Conservation (phyloP, 2,888 invertebrate species). For the Asteroscopus sphinx region DNA sequence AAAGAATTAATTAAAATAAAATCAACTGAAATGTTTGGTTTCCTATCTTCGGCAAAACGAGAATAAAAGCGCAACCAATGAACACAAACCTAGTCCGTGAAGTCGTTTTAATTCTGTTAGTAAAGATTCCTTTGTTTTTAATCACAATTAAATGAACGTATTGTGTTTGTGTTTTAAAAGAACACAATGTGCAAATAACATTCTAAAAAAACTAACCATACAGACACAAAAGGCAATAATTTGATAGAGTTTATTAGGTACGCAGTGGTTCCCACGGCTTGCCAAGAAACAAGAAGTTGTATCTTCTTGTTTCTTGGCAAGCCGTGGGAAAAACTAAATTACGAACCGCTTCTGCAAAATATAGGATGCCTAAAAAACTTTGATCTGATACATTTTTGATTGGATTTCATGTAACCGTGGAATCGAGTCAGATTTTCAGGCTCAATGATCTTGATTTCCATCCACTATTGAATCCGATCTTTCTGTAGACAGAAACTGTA, state of each 20-base stretch:
- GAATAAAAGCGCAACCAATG: neutral
- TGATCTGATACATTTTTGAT: constrained; percentile 1
- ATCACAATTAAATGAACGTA: constrained; percentile 4
- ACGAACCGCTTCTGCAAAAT: neutral
- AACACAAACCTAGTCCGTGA: neutral
- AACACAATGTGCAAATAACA: constrained; percentile 2
- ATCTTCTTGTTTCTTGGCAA: no score
- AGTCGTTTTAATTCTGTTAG: constrained; percentile 4
- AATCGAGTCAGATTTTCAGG: constrained; percentile 3
- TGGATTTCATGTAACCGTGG: constrained; percentile 12
- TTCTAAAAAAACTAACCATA: constrained; percentile 22
- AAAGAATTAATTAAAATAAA: no score
- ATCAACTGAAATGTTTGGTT: no score
- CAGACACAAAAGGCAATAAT: constrained; percentile 4
- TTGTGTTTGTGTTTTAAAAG: constrained; percentile 7
- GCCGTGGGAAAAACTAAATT: constrained; percentile 8
- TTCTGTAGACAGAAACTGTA: no score
- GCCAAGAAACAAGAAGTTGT: constrained; percentile 17
- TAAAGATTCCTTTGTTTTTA: constrained; percentile 6
- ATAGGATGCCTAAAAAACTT: neutral
- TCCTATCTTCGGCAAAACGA: neutral
- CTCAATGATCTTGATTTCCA: constrained; percentile 5
- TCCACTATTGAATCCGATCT: constrained; percentile 2
- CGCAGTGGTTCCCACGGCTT: constrained; percentile 1
- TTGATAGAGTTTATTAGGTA: constrained; percentile 19